Base-by-base conservation (phyloP, 2,797 vertebrate species). In the Myripristis jacobus region DNA sequence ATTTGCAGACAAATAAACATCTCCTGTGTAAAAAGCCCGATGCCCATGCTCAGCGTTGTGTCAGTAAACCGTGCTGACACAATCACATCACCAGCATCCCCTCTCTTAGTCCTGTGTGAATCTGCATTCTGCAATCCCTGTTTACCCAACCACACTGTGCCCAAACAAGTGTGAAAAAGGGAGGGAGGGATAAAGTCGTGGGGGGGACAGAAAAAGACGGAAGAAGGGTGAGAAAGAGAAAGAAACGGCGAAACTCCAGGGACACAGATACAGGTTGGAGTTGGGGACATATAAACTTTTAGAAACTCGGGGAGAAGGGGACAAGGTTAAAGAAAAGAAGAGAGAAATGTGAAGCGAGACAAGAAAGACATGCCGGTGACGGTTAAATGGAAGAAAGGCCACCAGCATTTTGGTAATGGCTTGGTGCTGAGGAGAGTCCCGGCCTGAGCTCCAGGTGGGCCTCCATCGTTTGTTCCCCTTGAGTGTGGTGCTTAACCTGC, bases 401-500 rank as follows among this genome's bases (percentile, higher is more conserved):
- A 75, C 41, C 60, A 70, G 80, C 81, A 66, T 66, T 75, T 66
- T 69, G 81, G 66, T 80, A 89, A 88, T 83, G 75, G 25, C 51
- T 6, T 22, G 47, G 70, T 52, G 79, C 74, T 79, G 75, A 80
- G 73, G 66, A 75, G 61, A 73, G 65, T 59, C 65, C 71, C 52
- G 77, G 71, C 82, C 82, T 76, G 21, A 86, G 80, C 87, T 90
- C 80, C 86, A 91, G 91, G 88, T 91, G 92, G 88, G 83, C 79
- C 79, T 86, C 75, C 74, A 77, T 85, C 81, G 74, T 81, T 87
- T 77, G 81, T 84, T 91, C 81, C 87, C 89, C 85, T 76, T 67
- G 77, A 87, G 90, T 82, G 81, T 36, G 73, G 73, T 80, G 88
- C 87, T 92, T 92, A 92, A 93, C 92, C 92, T 86, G 88, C 81